Base-by-base conservation (phyloP, 2,113 vertebrate species). In the Paraplagusia blochii region DNA sequence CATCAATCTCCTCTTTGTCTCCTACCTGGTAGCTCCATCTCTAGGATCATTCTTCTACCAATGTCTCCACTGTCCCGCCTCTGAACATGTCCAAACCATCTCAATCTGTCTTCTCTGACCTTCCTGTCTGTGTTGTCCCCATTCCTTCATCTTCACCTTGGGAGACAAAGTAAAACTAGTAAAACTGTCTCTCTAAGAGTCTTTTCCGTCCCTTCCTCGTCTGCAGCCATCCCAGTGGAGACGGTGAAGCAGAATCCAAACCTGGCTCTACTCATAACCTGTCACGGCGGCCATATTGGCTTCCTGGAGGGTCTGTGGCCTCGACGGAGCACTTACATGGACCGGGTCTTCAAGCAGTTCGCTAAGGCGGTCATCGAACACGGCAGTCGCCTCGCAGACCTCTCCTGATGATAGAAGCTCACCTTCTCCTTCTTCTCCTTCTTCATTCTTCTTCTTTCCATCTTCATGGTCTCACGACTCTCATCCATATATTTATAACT, bases 221-320 rank as follows among this genome's bases (percentile, higher is more conserved):
- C 77, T 84, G 63, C 79, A 99, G 97, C 95, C 66, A 94, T 99
- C 72, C 97, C 97, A 15, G 81, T 97, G 79, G 96, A 98, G 76
- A 88, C 85, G 15, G 96, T 95, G 81, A 98, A 95, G 85, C 93
- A 98, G 90, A 98, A 98, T 14, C 95, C 96, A n/a, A 93, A 98
- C 29, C 81, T 99, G 58, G 96, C 97, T 45, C 74, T 99, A 75
- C 91, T 99, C 49, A 94, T 99, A 64, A 99, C 97, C 63, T 92
- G 93, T 10, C 94, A 94, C 0, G 97, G 97, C 15, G 97, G 97
- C 88, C 97, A 99, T 58, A 98, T 99, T 74, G 97, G 95, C 70
- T 99, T 99, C 85, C 92, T 99, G 72, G 97, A 99, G 76, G 96
- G 96, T 51, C 79, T 98, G 66, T 98, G 95, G 95, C 97, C 97